Conservation (phyloP, 2,888 invertebrate genomes). For the Empis stercorea region DNA sequence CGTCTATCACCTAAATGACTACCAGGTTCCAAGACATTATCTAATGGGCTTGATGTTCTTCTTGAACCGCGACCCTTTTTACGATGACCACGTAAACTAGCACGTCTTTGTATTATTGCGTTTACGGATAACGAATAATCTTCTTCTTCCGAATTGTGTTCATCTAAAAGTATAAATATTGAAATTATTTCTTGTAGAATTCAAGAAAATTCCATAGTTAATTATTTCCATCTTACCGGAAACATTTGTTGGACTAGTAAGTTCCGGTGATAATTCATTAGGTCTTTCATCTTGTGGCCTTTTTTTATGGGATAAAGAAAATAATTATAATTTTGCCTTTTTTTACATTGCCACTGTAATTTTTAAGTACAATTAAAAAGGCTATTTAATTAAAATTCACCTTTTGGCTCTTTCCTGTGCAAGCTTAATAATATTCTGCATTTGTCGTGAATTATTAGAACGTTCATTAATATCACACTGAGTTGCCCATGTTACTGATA, state of each 20-base stretch:
- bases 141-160: slow-evolving; percentile 47
- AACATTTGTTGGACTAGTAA: slow-evolving; percentile 19
- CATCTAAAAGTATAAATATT: background rate
- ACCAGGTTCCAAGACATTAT: slow-evolving; percentile 27
- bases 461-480: slow-evolving; percentile 25
- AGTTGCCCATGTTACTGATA: slow-evolving; percentile 36
- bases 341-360: slow-evolving; percentile 5
- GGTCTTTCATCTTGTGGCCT: slow-evolving; percentile 18
- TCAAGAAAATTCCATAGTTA: no score
- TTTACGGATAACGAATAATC: slow-evolving; percentile 79
- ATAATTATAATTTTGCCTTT: slow-evolving; percentile 1
- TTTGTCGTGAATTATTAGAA: slow-evolving; percentile 23
- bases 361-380: background rate
- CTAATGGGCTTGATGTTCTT: slow-evolving; percentile 45
- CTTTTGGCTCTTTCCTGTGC: slow-evolving; percentile 21
- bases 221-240: slow-evolving; percentile 15
- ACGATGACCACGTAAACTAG: slow-evolving; percentile 57
- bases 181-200: background rate
- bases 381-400: slow-evolving; percentile 10
- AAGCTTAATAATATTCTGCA: slow-evolving; percentile 26
- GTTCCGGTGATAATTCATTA: slow-evolving; percentile 18
- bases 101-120: slow-evolving; percentile 67
- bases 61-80: slow-evolving; percentile 44
- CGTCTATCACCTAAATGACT: slow-evolving; percentile 37
- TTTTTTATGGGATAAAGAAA: slow-evolving; percentile 2